Evolutionary conservation across 2,888 invertebrate species (phyloP).

Genomic region (Pandemis cinnamomeana): DNA sequence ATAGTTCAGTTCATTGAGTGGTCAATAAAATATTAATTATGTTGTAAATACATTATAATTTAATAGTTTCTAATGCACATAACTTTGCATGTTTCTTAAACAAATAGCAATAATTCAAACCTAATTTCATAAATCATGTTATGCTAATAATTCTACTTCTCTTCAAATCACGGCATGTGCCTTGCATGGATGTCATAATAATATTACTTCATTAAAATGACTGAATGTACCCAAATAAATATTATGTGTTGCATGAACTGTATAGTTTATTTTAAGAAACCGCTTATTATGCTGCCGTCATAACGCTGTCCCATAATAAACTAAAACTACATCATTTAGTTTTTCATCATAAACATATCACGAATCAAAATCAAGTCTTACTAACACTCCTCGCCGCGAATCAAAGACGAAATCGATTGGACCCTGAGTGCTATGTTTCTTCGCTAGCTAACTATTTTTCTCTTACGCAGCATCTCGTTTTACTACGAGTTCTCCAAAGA

Average conservation of each 20-base stretch:
- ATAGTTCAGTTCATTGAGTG: not conserved
- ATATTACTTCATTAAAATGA: constrained; percentile 14
- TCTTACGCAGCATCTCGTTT: constrained; percentile 86
- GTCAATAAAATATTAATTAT: not conserved
- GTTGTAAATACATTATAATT: not conserved
- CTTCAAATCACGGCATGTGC: constrained; percentile 31
- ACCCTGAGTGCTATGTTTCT: not conserved
- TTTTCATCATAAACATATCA: constrained; percentile 31
- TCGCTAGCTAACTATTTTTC: constrained; percentile 16
- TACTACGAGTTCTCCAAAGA: constrained; percentile 95
- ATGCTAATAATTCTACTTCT: constrained; percentile 19
- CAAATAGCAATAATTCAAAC: not conserved
- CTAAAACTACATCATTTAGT: constrained; percentile 16
- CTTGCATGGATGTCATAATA: constrained; percentile 29
- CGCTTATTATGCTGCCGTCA: constrained; percentile 36
- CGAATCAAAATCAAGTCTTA: constrained; percentile 10
- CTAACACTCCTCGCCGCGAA: not conserved
- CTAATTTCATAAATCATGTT: not conserved
- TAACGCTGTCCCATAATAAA: constrained; percentile 12
- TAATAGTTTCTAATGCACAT: not conserved
- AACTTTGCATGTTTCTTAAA: not conserved
- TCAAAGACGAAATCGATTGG: not conserved
- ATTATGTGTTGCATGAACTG: constrained; percentile 31
- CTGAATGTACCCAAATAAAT: constrained; percentile 9
- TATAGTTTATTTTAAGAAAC: constrained; percentile 22